Percentiles rank a stretch among this genome's conserved stretches.
These are phyloP conservation scores for Malthinus seriepunctatus DNA, from an alignment of 2,888 invertebrate species.

Conservation along the genomic window DNA sequence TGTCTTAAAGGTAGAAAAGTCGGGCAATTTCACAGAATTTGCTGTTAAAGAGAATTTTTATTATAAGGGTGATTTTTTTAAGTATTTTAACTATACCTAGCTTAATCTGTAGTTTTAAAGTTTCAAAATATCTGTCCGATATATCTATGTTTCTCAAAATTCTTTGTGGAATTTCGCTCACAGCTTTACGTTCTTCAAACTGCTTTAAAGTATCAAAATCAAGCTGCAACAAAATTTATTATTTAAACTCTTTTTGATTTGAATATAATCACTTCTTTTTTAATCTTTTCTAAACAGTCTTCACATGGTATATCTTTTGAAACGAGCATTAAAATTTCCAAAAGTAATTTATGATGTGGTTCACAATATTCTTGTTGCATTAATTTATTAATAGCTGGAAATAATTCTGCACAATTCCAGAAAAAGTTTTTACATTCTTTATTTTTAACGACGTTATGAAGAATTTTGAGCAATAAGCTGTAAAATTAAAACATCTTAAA, in stretches of 20 bases:
- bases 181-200: not conserved
- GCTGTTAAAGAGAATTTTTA: not conserved
- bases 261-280: not conserved
- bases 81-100: not conserved
- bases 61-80: not conserved
- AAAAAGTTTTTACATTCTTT: not conserved
- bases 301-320: not conserved
- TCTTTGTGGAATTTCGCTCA: not conserved
- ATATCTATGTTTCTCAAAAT: not conserved
- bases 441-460: not conserved
- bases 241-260: not conserved
- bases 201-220: not conserved
- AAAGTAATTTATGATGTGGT: not conserved
- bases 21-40: not conserved
- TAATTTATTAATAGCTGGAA: not conserved
- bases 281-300: not conserved
- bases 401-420: not conserved
- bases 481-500: not conserved
- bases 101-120: not conserved
- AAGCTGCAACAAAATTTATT: not conserved
- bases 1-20: too few relatives aligned
- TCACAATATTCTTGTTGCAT: not conserved
- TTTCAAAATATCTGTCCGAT: not conserved
- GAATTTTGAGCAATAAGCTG: not conserved
- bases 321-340: not conserved